Conservation (phyloP, 2,797 vertebrate genomes). For the Manis javanica region DNA sequence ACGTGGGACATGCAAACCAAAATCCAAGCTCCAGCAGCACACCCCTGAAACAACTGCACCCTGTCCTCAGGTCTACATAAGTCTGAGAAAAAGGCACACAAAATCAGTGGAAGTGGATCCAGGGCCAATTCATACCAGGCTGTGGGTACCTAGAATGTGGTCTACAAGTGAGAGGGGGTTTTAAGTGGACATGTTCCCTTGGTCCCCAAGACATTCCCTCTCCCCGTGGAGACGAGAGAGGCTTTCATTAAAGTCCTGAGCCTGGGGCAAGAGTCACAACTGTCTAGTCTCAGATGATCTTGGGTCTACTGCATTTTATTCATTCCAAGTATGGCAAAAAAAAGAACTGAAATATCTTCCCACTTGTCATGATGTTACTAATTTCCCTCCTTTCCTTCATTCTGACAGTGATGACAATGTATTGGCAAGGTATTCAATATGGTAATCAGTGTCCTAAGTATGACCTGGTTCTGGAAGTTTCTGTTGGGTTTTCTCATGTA, state of each 20-base stretch:
- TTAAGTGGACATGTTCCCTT: not conserved
- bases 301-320: not conserved
- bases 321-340: not conserved
- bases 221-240: not conserved
- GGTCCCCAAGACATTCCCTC: not conserved
- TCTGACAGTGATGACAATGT: not conserved
- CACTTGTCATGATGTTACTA: not conserved
- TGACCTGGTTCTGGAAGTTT: not conserved
- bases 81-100: not conserved
- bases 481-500: slow-evolving; percentile 20
- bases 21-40: not conserved
- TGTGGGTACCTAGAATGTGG: not conserved
- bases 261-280: not conserved
- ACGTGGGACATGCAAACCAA: not conserved
- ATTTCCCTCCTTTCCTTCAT: slow-evolving; percentile 8
- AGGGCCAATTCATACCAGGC: not conserved
- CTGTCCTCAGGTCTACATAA: not conserved
- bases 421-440: not conserved
- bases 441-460: not conserved
- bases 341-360: not conserved
- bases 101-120: not conserved
- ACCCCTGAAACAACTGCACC: not conserved
- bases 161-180: not conserved
- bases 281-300: not conserved
- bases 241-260: fast-evolving